Base-by-base conservation (phyloP, 2,113 vertebrate genomes). In the Pelecanus crispus region DNA sequence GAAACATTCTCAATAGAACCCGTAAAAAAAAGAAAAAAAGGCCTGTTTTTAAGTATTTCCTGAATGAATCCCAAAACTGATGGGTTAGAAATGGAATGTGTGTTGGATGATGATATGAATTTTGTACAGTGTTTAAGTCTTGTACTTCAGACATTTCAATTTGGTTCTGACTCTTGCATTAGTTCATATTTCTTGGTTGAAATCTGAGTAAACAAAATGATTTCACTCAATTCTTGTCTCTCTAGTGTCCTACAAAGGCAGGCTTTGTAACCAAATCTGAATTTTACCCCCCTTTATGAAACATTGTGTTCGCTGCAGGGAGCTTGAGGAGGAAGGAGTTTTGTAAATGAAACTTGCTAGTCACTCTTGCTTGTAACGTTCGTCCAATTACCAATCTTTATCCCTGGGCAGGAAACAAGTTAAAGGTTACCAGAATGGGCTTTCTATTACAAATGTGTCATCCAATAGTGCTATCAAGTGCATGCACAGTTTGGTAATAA, bases 31-130 rank as follows among this genome's bases (percentile, higher is more conserved):
- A 22, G 13, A 74, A 17, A 73, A 66, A 49, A 79, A 71, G 9
- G 29, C 34, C 83, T 92, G 88, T n/a, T 95, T 94, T 96, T 94
- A 92, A 96, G 83, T 94, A 88, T 97, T 96, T 97, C 56, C 95
- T 96, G 92, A 94, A 95, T 75, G 53, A 94, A 94, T 96, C 92
- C 96, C 94, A 94, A 95, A 95, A 94, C 92, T 91, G 94, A 96
- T 96, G 91, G 95, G 92, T 91, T 95, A 92, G 86, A 96, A 95
- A 96, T 95, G 94, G 92, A 96, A 97, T 96, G 90, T 56, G 72
- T 94, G 88, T 91, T 97, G 96, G 97, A 96, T 94, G 92, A 86
- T 49, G 36, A 63, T 86, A 91, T 17, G 15, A 95, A 75, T 96
- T 96, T 94, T 86, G 66, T 95, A 81, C 62, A 94, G 86, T 75